A percentile compares a stretch with the other conserved stretches of the same genome.
Conservation (phyloP, 2,797 vertebrate genomes). For the Dipus sagitta region DNA sequence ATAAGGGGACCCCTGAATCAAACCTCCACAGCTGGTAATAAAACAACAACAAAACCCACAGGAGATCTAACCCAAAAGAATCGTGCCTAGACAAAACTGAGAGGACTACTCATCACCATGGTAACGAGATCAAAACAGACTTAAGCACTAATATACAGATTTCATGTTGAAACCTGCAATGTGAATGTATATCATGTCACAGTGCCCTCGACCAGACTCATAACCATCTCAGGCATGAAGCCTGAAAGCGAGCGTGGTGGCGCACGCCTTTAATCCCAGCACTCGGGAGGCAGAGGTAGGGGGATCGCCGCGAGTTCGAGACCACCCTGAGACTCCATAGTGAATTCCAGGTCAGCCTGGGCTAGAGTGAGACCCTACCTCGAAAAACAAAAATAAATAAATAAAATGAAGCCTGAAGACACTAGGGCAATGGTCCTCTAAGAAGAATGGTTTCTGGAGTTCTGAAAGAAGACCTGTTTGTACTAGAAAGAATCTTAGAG, state of each 20-base stretch:
- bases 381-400: no score
- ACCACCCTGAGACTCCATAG: no score
- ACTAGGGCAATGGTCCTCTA: not conserved
- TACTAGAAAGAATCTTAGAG: slow-evolving; percentile 3
- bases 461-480: not conserved
- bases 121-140: slow-evolving; percentile 84
- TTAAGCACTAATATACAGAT: slow-evolving; percentile 66
- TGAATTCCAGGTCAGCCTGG: no score
- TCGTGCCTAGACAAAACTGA: slow-evolving; percentile 23
- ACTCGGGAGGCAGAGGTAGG: no score
- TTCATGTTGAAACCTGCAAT: slow-evolving; percentile 53
- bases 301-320: no score
- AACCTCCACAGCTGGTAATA: not conserved
- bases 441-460: not conserved
- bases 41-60: not conserved
- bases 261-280: no score
- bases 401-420: slow-evolving; percentile 13
- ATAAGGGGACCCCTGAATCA: no score
- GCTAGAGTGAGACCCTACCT: no score
- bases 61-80: not conserved
- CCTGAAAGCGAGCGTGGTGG: not conserved
- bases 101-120: slow-evolving; percentile 82
- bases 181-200: not conserved
- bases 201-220: slow-evolving; percentile 7
- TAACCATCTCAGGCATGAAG: slow-evolving; percentile 20